Evolutionary conservation across 2,797 vertebrate species (phyloP).

Genomic region (Leptoclinus maculatus): DNA sequence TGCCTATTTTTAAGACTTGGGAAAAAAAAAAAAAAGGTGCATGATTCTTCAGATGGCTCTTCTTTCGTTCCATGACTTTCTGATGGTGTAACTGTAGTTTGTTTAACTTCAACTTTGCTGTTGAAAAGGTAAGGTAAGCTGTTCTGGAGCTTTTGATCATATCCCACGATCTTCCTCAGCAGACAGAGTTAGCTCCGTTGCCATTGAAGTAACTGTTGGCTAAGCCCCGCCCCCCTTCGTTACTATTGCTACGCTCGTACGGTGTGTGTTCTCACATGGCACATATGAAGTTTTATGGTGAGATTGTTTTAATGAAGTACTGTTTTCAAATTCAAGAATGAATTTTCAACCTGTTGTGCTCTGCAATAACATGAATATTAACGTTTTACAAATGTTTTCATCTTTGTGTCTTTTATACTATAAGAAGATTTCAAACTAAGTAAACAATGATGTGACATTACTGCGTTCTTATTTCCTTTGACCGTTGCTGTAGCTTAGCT

Average conservation of each 20-base stretch:
- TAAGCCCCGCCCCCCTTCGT: background rate
- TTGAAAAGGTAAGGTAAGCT: background rate
- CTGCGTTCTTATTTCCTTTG: background rate
- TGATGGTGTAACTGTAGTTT: slow-evolving; percentile 25
- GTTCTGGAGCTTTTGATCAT: background rate
- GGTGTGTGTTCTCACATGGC: background rate
- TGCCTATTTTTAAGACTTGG: slow-evolving; percentile 85
- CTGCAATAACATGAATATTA: background rate
- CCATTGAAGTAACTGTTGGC: background rate
- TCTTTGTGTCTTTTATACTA: background rate
- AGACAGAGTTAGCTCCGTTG: background rate
- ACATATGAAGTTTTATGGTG: background rate
- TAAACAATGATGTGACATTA: background rate
- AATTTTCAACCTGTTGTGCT: background rate
- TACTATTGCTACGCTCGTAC: background rate
- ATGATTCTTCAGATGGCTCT: slow-evolving; percentile 74
- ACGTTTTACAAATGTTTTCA: background rate
- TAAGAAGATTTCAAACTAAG: background rate
- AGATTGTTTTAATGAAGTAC: background rate
- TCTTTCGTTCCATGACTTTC: slow-evolving; percentile 33
- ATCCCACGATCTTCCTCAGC: background rate
- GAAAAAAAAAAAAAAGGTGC: slow-evolving; percentile 50
- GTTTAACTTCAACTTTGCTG: slow-evolving; percentile 23
- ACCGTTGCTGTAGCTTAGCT: background rate
- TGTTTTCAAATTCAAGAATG: background rate